phyloP scores from a whole-genome alignment of 2,113 vertebrate species.

The cat (Felis catus) region F.catus_Fca126_mat1.0 CM031418.1:67944001-67944500 shows the following conservation, averaged over 20 bases:
- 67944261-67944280: too few species aligned
- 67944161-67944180: too few species aligned
- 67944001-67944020: not conserved
- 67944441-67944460: not conserved
- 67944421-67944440: not conserved
- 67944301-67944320: too few species aligned
- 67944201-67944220: too few species aligned
- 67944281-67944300: too few species aligned
- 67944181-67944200: too few species aligned
- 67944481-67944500: not conserved
- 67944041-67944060: not conserved
- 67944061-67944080: not conserved
- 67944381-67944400: not conserved
- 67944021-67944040: not conserved
- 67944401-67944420: not conserved
- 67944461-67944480: not conserved
- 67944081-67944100: not conserved
- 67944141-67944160: too few species aligned
- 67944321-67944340: too few species aligned
- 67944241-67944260: too few species aligned
- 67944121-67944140: too few species aligned
- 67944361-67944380: not conserved
- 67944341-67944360: not conserved
- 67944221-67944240: too few species aligned
- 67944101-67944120: not conserved